A percentile compares a stretch with the other conserved stretches of the same genome.
phyloP scores from a whole-genome alignment of 2,113 vertebrate species.

The Toxotes jaculatrix region DNA sequence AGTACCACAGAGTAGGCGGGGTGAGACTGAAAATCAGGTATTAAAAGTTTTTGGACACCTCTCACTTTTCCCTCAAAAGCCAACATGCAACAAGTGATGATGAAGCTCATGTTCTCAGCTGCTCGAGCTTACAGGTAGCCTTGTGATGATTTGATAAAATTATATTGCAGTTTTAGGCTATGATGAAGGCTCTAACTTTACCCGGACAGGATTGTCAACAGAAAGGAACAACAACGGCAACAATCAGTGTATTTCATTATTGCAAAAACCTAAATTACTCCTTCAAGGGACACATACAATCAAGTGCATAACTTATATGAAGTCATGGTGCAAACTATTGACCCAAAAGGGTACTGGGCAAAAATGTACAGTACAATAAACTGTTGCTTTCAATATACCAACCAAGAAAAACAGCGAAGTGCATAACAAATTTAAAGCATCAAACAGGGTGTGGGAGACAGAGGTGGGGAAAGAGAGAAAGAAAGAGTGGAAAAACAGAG shows the following conservation, averaged over 20 bases:
- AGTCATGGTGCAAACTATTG: background rate
- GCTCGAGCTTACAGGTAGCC: background rate
- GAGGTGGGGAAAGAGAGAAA: slow-evolving; percentile 51
- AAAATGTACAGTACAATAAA: slow-evolving; percentile 14
- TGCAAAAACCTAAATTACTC: background rate
- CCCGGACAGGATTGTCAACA: background rate
- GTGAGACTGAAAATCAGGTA: no score
- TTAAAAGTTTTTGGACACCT: no score
- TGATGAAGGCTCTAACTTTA: background rate
- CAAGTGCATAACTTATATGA: background rate
- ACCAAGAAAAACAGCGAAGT: slow-evolving; percentile 46
- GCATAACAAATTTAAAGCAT: slow-evolving; percentile 56
- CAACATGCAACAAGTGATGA: background rate
- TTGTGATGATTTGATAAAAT: background rate
- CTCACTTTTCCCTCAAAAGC: background rate
- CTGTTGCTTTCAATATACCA: slow-evolving; percentile 16
- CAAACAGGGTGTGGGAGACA: slow-evolving; percentile 63
- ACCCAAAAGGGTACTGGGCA: background rate
- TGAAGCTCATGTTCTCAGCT: background rate
- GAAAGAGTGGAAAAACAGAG: slow-evolving; percentile 70
- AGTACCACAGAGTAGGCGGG: no score
- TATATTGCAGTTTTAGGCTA: background rate
- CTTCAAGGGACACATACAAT: background rate
- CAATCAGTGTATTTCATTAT: background rate
- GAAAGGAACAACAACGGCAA: background rate